Percentiles rank a stretch among this genome's conserved stretches.
phyloP scores from a whole-genome alignment of 2,113 vertebrate genomes.

The Regulus satrapa region DNA sequence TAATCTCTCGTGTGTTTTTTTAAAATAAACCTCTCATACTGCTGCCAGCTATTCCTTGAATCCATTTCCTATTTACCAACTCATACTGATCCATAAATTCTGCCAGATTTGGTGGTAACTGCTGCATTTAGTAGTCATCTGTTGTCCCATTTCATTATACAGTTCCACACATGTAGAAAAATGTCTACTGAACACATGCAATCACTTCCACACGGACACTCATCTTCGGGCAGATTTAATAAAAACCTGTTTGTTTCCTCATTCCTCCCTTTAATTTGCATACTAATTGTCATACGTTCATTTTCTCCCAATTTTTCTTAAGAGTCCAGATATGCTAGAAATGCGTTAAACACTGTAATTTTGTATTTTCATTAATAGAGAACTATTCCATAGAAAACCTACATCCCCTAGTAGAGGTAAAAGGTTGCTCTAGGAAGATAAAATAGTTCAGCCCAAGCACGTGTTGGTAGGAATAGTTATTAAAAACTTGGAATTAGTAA shows the following conservation, averaged over 20 bases:
- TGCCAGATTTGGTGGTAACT: background rate
- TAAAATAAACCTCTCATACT: background rate
- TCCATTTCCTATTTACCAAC: background rate
- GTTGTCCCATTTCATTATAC: background rate
- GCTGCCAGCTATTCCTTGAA: background rate
- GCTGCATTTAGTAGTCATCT: background rate
- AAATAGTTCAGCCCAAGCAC: background rate
- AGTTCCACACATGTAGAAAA: background rate
- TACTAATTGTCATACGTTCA: background rate
- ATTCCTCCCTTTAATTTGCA: background rate
- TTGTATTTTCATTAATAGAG: background rate
- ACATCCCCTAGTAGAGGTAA: background rate
- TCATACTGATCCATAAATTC: background rate
- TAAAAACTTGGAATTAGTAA: background rate
- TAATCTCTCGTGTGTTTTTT: background rate
- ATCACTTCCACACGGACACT: background rate
- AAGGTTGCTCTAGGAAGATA: background rate
- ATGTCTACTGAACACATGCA: background rate
- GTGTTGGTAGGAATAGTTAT: background rate
- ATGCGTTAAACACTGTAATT: background rate
- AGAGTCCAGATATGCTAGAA: background rate
- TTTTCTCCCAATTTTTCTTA: background rate
- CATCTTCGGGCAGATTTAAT: background rate
- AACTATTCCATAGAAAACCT: background rate
- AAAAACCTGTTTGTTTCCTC: background rate